These are phyloP conservation scores for Paramuricea clavata DNA, from an alignment of 92 coral and sea anemone genomes.

Conservation along the genomic window DNA sequence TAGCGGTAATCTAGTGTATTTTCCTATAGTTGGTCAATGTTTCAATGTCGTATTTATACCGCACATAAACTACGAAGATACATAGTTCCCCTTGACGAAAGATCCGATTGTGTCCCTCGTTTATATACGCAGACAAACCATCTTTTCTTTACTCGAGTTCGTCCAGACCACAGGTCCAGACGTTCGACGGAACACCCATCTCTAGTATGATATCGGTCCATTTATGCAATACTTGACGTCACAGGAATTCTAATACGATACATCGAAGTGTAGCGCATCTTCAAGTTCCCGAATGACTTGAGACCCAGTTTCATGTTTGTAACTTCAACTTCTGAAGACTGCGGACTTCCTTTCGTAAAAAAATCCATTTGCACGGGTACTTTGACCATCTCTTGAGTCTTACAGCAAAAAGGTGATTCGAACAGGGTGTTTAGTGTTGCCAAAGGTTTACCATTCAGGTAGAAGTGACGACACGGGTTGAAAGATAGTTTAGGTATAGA, in stretches of 20 bases:
- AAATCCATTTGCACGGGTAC: conserved; percentile 30
- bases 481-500: conserved; percentile 27
- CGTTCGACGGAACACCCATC: no score
- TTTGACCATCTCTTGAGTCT: not conserved
- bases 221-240: not conserved
- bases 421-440: conserved; percentile 12
- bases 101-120: no score
- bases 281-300: conserved; percentile 3
- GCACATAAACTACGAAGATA: no score
- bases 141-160: no score
- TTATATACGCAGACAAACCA: no score
- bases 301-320: conserved; percentile 6
- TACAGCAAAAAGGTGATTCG: not conserved
- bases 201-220: not conserved
- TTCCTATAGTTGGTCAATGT: no score
- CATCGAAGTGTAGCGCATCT: not conserved
- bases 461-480: not conserved
- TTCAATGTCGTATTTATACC: no score
- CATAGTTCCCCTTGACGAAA: no score
- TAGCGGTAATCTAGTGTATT: no score
- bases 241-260: conserved; percentile 23
- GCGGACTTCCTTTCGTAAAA: not conserved
- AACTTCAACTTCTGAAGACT: not conserved
- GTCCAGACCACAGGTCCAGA: no score
- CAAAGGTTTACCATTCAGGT: conserved; percentile 20